A percentile compares a stretch with the other conserved stretches of the same genome.
These are phyloP conservation scores for Microplitis deprimator DNA, from an alignment of 2,888 invertebrate genomes.

Conservation along the genomic window DNA sequence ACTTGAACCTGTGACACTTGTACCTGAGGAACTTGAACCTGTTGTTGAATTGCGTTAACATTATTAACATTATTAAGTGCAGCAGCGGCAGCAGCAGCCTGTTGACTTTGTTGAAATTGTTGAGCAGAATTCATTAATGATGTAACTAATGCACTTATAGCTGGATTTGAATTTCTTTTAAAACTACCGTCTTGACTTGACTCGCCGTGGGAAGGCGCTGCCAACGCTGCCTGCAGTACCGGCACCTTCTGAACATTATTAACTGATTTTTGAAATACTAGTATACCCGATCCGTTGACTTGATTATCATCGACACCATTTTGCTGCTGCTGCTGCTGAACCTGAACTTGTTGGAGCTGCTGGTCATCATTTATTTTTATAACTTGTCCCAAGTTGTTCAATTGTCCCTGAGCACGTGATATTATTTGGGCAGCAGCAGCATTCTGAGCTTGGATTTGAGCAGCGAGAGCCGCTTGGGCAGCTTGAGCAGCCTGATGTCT, in stretches of 20 bases:
- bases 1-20: background rate
- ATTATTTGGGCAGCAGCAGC: conserved; percentile 67
- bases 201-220: conserved; percentile 77
- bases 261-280: conserved; percentile 71
- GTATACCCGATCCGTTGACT: conserved; percentile 70
- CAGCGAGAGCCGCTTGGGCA: conserved; percentile 32
- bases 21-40: background rate
- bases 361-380: conserved; percentile 52
- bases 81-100: conserved; percentile 70
- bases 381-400: conserved; percentile 63
- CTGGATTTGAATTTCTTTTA: conserved; percentile 76
- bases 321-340: background rate
- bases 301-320: conserved; percentile 62
- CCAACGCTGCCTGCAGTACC: conserved; percentile 77
- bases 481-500: conserved; percentile 43
- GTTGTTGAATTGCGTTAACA: conserved; percentile 53
- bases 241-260: conserved; percentile 75
- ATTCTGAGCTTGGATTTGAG: conserved; percentile 64
- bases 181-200: conserved; percentile 70
- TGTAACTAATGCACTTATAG: conserved; percentile 84
- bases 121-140: conserved; percentile 88
- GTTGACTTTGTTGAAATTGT: conserved; percentile 79
- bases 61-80: conserved; percentile 42
- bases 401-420: conserved; percentile 66
- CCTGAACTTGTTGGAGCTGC: background rate